Evolutionary conservation across 2,888 invertebrate genomes (phyloP).

Genomic region (Cheilosia grossa): DNA sequence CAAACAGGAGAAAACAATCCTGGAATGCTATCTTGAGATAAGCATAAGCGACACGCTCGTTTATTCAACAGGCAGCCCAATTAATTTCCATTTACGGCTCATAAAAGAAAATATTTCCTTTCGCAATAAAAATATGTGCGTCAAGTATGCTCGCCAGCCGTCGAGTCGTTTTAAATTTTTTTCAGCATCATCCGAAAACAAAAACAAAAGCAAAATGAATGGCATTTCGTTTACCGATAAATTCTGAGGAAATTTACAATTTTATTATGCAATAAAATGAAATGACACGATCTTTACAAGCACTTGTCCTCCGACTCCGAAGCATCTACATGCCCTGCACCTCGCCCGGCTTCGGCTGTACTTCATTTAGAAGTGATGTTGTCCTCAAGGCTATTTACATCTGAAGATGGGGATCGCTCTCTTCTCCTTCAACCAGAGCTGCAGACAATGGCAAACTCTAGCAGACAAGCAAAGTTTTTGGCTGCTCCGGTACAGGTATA

Average conservation of each 20-base stretch:
- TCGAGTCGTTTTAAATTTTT: conserved; percentile 19
- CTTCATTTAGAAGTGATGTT: conserved; percentile 54
- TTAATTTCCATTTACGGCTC: conserved; percentile 52
- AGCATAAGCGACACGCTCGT: neutral
- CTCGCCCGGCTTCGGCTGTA: neutral
- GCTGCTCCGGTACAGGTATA: conserved; percentile 17
- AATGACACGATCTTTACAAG: conserved; percentile 64
- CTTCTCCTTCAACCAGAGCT: neutral
- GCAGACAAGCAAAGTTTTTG: conserved; percentile 27
- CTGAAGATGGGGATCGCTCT: conserved; percentile 36
- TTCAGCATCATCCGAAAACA: conserved; percentile 19
- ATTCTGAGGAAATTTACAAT: conserved; percentile 58
- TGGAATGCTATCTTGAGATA: conserved; percentile 11
- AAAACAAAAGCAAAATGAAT: conserved; percentile 14
- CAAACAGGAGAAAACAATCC: neutral
- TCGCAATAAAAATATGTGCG: conserved; percentile 31
- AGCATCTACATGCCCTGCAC: neutral
- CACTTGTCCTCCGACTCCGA: conserved; percentile 41
- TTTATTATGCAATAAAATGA: conserved; percentile 71
- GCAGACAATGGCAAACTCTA: conserved; percentile 26
- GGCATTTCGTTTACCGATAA: conserved; percentile 53
- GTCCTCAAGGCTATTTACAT: conserved; percentile 56
- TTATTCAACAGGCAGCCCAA: conserved; percentile 41
- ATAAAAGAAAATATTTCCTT: conserved; percentile 49
- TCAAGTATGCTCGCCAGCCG: neutral